These are phyloP conservation scores for Myrmecobius fasciatus DNA, from an alignment of 2,113 vertebrate genomes.

Conservation along the genomic window DNA sequence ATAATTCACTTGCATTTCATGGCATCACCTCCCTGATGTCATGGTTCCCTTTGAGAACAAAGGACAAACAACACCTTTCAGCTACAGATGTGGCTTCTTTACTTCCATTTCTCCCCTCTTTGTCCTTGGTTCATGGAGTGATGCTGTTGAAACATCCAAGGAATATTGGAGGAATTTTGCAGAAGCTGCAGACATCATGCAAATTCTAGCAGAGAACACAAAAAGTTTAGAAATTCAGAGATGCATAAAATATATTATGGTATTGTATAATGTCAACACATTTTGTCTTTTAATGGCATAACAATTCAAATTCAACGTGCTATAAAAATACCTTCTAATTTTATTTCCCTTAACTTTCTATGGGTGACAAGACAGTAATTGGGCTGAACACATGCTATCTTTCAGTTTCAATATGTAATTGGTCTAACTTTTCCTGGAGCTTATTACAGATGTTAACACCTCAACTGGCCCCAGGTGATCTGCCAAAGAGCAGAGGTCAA, in stretches of 20 bases:
- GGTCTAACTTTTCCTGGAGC: neutral
- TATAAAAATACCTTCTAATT: neutral
- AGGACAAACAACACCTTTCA: neutral
- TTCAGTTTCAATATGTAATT: neutral
- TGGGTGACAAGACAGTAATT: neutral
- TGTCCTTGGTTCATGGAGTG: constrained; percentile 49
- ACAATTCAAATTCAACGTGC: neutral
- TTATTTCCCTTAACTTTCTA: neutral
- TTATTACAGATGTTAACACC: neutral
- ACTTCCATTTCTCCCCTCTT: neutral
- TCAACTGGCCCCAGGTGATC: neutral
- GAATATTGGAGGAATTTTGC: neutral
- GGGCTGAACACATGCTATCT: neutral
- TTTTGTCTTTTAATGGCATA: no score
- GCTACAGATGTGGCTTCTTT: constrained; percentile 29
- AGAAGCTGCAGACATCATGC: no score
- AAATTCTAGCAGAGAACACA: no score
- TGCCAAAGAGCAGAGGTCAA: neutral
- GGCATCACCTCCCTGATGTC: no score
- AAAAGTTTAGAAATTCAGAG: no score
- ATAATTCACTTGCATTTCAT: no score
- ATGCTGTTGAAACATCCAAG: constrained; percentile 49
- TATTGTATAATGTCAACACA: no score
- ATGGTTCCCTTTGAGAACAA: no score
- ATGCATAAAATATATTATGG: no score